Evolutionary conservation across 1,140 invertebrate genomes (phyloP).

Genomic region (Eufriesea mexicana): DNA sequence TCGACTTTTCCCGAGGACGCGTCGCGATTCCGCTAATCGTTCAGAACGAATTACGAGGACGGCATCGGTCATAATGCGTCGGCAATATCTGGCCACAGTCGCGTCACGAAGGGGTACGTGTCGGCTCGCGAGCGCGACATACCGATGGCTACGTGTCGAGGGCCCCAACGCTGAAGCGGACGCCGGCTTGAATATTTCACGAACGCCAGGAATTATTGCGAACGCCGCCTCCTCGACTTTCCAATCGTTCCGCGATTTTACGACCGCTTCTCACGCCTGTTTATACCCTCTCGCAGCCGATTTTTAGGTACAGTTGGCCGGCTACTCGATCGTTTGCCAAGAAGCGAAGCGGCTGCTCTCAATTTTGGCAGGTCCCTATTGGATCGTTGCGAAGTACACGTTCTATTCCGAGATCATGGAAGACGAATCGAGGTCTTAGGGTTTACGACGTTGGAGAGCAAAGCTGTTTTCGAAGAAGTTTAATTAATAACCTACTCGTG

Average conservation of each 20-base stretch:
- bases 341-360: background rate
- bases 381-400: background rate
- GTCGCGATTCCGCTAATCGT: constrained; percentile 12
- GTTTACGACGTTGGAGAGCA: too few species aligned
- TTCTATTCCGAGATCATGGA: background rate
- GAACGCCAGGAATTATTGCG: constrained; percentile 6
- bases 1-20: background rate
- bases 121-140: constrained; percentile 24
- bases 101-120: constrained; percentile 46
- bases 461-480: too few species aligned
- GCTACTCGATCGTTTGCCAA: background rate
- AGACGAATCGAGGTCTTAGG: background rate
- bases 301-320: background rate
- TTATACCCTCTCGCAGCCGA: too few species aligned
- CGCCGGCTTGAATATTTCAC: constrained; percentile 57
- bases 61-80: background rate
- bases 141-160: constrained; percentile 38
- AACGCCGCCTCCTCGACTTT: background rate
- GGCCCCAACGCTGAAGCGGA: constrained; percentile 10
- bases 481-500: too few species aligned
- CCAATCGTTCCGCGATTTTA: background rate
- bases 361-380: background rate
- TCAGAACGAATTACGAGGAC: background rate
- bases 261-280: too few species aligned
- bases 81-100: constrained; percentile 52